These are phyloP conservation scores for Chloroceryle inda DNA, from an alignment of 2,797 vertebrate genomes.

Conservation along the genomic window DNA sequence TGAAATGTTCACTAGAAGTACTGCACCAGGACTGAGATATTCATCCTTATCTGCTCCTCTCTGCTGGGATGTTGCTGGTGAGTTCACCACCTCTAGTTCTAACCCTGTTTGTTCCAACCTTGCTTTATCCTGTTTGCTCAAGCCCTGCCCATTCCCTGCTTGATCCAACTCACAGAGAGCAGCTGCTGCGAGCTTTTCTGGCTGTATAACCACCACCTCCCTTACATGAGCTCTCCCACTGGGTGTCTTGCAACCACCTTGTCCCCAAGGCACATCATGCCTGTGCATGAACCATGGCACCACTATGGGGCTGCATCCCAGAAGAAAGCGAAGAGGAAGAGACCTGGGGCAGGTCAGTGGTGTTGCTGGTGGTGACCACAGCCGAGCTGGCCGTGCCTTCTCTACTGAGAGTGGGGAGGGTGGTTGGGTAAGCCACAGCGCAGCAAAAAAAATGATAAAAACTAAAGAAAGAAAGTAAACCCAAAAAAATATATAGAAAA, in stretches of 20 bases:
- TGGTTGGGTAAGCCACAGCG: too few species aligned
- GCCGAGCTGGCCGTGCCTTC: background rate
- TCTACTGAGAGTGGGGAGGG: background rate
- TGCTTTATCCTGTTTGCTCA: background rate
- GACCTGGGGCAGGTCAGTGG: too few species aligned
- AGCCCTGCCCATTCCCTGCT: background rate
- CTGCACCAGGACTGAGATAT: rapidly evolving
- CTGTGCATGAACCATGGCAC: background rate
- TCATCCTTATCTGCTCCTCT: background rate
- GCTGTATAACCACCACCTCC: background rate
- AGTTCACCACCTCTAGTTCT: background rate
- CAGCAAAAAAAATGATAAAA: too few species aligned
- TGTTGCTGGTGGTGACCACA: background rate
- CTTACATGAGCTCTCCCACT: background rate
- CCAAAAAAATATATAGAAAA: background rate
- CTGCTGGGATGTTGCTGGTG: background rate
- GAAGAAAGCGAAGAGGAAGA: background rate
- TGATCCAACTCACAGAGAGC: background rate
- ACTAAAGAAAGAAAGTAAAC: background rate
- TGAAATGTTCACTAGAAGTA: background rate
- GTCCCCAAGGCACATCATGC: rapidly evolving
- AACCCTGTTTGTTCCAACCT: background rate
- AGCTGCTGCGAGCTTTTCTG: background rate
- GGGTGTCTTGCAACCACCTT: background rate
- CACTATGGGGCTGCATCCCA: rapidly evolving